Base-by-base conservation (phyloP, 2,888 invertebrate species). In the Eupithecia pulchellata region DNA sequence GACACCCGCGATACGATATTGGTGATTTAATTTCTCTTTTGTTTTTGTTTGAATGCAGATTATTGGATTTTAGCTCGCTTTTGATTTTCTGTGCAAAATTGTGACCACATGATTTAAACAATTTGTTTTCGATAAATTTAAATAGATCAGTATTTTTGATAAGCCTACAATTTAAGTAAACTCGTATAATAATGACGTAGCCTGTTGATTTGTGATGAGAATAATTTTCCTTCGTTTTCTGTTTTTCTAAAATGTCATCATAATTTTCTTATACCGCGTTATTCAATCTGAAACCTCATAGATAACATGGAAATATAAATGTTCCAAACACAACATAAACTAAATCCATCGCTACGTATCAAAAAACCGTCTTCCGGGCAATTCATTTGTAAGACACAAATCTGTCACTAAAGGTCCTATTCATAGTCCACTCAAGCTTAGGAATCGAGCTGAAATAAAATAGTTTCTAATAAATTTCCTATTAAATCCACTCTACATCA, bases 311-410 rank as follows among this genome's bases (percentile, higher is more conserved):
- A 75, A 73, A 72, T 77, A 71, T 77, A 77, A 74, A 76, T 73
- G 70, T 76, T 81, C 78, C 77, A 80, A 77, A 73, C 80, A 81
- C 79, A 77, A 78, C 79, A 78, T 71, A 77, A 82, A 81, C 78
- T 84, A 84, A 85, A 87, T 85, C 84, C 81, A 81, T 87, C 86
- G 83, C 75, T 81, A 79, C 52, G 78, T 82, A 75, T 78, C 71
- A 82, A 84, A 79, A 86, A 88, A 86, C 81, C 81, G 78, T 83
- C 84, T 84, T 87, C 86, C 86, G 83, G 82, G 76, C 78, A 68
- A 88, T 87, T 86, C 86, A 87, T 86, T 84, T 89, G 89, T 88
- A 86, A 87, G 85, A 87, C 91, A 92, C 93, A 93, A 93, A 92
- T 92, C 92, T 92, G 90, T 94, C 93, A 90, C 77, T 88, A 78